Evolutionary conservation across 2,888 invertebrate species (phyloP), one percentile per base, ranked within the genome.

Genomic region (Argynnis bischoffii): DNA sequence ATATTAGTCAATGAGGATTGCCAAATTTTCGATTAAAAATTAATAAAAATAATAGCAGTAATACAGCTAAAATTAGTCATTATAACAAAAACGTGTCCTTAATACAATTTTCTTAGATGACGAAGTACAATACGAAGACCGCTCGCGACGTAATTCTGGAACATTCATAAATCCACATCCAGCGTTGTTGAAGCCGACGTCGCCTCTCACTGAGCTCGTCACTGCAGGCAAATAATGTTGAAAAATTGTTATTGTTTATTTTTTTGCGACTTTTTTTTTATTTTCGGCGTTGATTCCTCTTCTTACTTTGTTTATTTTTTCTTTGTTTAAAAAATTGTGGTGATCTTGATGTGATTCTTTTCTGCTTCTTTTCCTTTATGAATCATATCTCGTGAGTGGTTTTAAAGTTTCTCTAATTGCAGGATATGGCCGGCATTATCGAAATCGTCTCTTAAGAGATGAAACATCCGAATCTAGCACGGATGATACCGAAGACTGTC

Each of bases 181-280:
- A 69, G 89, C 89, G 77, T 85, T 92, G 73, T 83, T 88, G 77
- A 82, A 79, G 56, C 81, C 89, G 72, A 79, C 88, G 60, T 84
- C 89, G 78, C 92, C 92, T 77, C 88, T 81, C 80, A 77, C 86
- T 75, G 92, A 93, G 81, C 90, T 93, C 81, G 92, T 88, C 77
- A 91, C 92, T 70, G 90, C 92, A 90, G 91, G 92, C 90, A 89
- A 82, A 75, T 64, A n/a, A n/a, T 48, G 26, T n/a, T 13, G 13
- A 59, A 59, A 41, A 59, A 26, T 31, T 48, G 48, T 59, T 48
- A 48, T 48, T 59, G 1, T 48, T 59, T 13, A 14, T 48, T 59
- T 48, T 13, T 71, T 70, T 72, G 70, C 70, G 26, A 41, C 56
- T 66, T 69, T 69, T 66, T 69, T 69, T 60, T 51, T 63, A 53